Conservation (phyloP, 2,888 invertebrate genomes). For the Nezara viridula region DNA sequence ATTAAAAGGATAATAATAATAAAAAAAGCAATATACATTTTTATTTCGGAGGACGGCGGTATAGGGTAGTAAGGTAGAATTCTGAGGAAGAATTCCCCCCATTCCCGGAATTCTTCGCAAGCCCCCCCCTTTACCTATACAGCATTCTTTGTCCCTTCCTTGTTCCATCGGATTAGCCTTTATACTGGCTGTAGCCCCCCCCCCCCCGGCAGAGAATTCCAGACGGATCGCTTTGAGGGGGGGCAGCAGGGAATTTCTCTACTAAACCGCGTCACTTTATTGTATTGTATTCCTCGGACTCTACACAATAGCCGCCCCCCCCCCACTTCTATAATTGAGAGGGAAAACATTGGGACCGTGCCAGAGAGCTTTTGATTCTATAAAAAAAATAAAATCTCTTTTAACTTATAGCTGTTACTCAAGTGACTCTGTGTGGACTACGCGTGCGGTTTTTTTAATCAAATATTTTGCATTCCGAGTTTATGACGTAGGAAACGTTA, state of each 20-base stretch:
- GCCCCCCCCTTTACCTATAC: slow-evolving; percentile 48
- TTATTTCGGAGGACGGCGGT: not conserved
- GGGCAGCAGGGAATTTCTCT: not conserved
- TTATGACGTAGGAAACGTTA: no score
- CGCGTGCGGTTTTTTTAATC: not conserved
- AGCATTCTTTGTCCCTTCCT: slow-evolving; percentile 50
- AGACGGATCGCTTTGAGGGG: slow-evolving; percentile 24
- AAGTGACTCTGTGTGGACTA: not conserved
- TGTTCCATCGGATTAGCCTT: slow-evolving; percentile 53
- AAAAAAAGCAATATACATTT: slow-evolving; percentile 46
- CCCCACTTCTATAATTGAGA: not conserved
- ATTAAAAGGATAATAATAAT: not conserved
- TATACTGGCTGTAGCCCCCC: slow-evolving; percentile 16
- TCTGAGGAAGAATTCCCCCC: slow-evolving; percentile 27
- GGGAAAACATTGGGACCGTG: not conserved
- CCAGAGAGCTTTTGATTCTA: not conserved
- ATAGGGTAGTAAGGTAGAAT: not conserved
- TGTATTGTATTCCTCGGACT: not conserved
- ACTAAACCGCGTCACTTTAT: slow-evolving; percentile 29
- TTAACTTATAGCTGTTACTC: not conserved
- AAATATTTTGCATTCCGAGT: not conserved
- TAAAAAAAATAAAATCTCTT: not conserved
- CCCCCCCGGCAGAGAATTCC: slow-evolving; percentile 40
- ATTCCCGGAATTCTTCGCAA: not conserved
- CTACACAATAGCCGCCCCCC: not conserved